Base-by-base conservation (phyloP, 2,797 vertebrate genomes). In the Acanthis flammea region DNA sequence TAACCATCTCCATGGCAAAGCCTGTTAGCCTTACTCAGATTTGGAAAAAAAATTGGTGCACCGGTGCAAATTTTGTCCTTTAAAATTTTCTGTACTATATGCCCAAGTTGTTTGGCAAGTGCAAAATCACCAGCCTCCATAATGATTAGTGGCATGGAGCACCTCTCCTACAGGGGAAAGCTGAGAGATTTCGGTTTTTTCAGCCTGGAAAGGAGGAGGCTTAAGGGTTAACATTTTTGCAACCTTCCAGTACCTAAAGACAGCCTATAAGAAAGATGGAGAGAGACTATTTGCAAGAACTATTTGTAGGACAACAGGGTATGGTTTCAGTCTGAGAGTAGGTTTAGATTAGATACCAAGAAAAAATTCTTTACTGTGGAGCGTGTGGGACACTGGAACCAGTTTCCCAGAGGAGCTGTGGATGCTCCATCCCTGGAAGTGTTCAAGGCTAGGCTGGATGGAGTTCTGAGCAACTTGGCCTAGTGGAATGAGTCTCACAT, bases 51-150 rank as follows among this genome's bases (percentile, higher is more conserved):
- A 35, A 35, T 35, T 35, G 35, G 35, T 42, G 19, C 3, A 3
- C 0, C 0, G 8, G 4, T 55, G 22, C 54, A 41, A 39, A 14
- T 47, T 30, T 55, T 28, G 10, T 37, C 22, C 2, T 13, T 62
- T 77, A 31, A 33, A 8, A 7, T 66, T 71, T 77, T 45, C 10
- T 30, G 1, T 60, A 1, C 23, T 33, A 3, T 2, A 0, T 33
- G 7, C 24, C 18, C 25, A 28, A 41, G 21, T 70, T 53, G 3
- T 44, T 83, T 24, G 9, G 37, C 14, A 27, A 51, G n/a, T 70
- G 5, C 23, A 42, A 27, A 42, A 63, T 83, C 39, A 31, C 3
- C 44, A 16, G 6, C 11, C 30, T 58, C 44, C 18, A 8, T 27
- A 30, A 39, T 27, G 30, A 27, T 51, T 51, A 23, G 18, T 33